Percentiles rank a stretch among this genome's conserved stretches.
Conservation (phyloP, 2,888 invertebrate genomes). For the Eilema caniola region DNA sequence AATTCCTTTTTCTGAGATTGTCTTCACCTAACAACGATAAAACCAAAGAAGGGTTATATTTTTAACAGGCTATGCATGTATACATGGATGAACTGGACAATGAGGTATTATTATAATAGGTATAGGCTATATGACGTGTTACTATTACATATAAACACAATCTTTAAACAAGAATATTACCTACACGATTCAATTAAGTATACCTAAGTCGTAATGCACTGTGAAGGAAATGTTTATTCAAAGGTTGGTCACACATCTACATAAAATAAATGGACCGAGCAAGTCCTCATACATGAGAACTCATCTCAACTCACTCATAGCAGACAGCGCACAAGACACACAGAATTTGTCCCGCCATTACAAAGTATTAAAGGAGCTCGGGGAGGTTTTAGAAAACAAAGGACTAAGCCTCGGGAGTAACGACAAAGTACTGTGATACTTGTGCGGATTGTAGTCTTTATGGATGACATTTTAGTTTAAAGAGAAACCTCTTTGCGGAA, state of each 20-base stretch:
- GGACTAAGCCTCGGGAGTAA: constrained; percentile 73
- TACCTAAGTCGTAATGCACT: constrained; percentile 12
- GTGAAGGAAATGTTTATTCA: constrained; percentile 20
- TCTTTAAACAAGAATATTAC: neutral
- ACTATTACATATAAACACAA: neutral
- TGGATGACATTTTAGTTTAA: constrained; percentile 75
- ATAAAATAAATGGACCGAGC: constrained; percentile 39
- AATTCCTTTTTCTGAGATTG: too few species aligned
- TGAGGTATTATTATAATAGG: too few species aligned
- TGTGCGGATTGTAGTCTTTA: constrained; percentile 69
- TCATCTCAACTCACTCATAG: constrained; percentile 59
- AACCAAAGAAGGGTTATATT: too few species aligned
- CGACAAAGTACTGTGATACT: constrained; percentile 79
- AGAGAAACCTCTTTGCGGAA: constrained; percentile 67
- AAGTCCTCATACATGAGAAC: constrained; percentile 42
- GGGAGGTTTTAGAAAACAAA: constrained; percentile 77
- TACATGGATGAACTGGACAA: too few species aligned
- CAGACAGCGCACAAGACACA: constrained; percentile 64
- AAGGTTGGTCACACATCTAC: constrained; percentile 27
- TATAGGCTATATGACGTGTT: too few species aligned
- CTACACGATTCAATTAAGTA: constrained; percentile 9
- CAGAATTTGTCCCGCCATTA: constrained; percentile 75
- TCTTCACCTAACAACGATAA: too few species aligned
- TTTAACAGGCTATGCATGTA: too few species aligned
- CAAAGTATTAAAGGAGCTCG: constrained; percentile 79